Base-by-base conservation (phyloP, 2,113 vertebrate species). In the Sclerurus mexicanus region DNA sequence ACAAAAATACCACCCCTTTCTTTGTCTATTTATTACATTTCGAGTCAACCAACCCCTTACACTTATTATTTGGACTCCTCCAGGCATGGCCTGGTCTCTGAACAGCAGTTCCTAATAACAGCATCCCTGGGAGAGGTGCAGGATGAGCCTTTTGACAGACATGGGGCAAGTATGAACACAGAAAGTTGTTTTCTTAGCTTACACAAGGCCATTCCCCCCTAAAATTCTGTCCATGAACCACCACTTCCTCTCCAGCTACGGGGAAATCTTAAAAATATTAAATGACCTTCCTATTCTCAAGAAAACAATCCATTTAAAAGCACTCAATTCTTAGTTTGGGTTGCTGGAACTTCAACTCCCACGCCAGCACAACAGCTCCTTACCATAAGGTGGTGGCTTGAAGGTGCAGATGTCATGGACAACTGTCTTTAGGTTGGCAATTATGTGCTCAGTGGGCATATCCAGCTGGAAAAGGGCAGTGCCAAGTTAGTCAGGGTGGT, bases 391-490 rank as follows among this genome's bases (percentile, higher is more conserved):
- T 5, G 97, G 80, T 0, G 99, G 98, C 91, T 98, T 99, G 84
- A 98, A 98, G 3, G 95, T 98, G 94, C 98, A 99, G 35, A 99
- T 98, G 13, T 99, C 99, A 2, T 83, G 63, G 85, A 99, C 81
- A 77, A 99, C 8, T 1, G 97, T 28, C 84, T 98, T 95, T 5
- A 99, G 96, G 96, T 99, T 99, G 79, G 97, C 97, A 23, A 98
- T 15, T 94, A 99, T 98, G 49, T 99, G 98, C 50, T 99, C 98
- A 86, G 71, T 95, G 22, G 98, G 96, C 99, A 99, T 99, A 97
- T 99, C 97, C 94, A 99, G 97, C 99, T 99, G 97, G 60, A 98
- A 97, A 53, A 68, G 80, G 67, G 64, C 16, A 89, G 90, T 1
- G 42, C 22, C 69, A 53, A 52, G 73, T 97, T 80, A 96, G 87